Evolutionary conservation across 2,888 invertebrate genomes (phyloP).

Genomic region (Malachius bipustulatus): DNA sequence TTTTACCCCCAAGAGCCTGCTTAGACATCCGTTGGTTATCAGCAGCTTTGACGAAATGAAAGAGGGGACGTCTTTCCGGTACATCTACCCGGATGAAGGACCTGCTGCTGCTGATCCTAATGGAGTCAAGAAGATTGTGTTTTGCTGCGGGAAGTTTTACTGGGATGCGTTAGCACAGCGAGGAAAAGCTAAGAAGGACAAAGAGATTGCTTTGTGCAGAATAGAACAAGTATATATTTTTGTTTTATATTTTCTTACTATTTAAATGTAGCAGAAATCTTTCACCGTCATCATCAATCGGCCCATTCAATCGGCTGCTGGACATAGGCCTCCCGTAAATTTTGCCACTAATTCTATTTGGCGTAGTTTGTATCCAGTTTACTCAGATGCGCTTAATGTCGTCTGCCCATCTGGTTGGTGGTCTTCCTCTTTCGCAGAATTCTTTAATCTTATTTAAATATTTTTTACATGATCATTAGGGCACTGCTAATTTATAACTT

Average conservation of each 20-base stretch:
- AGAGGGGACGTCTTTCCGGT: slow-evolving; percentile 64
- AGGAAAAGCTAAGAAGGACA: slow-evolving; percentile 53
- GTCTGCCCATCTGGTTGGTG: too few species aligned
- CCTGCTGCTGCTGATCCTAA: slow-evolving; percentile 46
- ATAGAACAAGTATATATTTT: slow-evolving; percentile 60
- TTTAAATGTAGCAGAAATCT: background rate
- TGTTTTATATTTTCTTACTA: background rate
- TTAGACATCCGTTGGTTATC: slow-evolving; percentile 86
- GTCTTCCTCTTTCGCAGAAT: too few species aligned
- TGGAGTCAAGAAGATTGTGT: slow-evolving; percentile 65
- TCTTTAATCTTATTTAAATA: too few species aligned
- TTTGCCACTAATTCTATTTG: too few species aligned
- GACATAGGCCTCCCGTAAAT: too few species aligned
- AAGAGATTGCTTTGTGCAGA: slow-evolving; percentile 65
- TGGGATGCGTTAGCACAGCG: slow-evolving; percentile 77
- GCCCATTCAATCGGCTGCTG: too few species aligned
- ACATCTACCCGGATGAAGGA: slow-evolving; percentile 71
- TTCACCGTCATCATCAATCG: background rate
- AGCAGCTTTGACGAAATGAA: slow-evolving; percentile 89
- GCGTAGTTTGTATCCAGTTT: too few species aligned
- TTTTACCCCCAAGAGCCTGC: slow-evolving; percentile 92
- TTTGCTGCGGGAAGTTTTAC: slow-evolving; percentile 88
- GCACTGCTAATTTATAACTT: too few species aligned
- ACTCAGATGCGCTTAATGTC: too few species aligned
- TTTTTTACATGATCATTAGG: too few species aligned